These are phyloP conservation scores for Diploscapter pachys DNA, from an alignment of 1,140 invertebrate species.

Conservation along the genomic window DNA sequence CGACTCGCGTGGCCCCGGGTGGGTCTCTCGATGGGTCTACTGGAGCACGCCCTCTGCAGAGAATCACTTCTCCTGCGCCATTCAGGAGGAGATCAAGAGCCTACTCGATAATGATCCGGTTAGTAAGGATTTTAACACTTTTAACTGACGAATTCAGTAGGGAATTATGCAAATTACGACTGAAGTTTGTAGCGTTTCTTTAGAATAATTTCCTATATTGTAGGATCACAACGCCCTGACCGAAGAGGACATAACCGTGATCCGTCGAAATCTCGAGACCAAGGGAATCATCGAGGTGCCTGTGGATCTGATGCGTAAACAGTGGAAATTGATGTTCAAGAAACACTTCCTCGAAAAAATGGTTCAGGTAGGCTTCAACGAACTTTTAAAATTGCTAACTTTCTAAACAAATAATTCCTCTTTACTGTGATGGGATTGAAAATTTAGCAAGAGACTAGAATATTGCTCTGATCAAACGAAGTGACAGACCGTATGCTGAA, in stretches of 20 bases:
- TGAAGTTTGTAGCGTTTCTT: neutral
- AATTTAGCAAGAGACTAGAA: no score
- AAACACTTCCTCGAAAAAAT: conserved; percentile 79
- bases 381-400: no score
- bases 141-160: neutral
- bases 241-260: conserved; percentile 85
- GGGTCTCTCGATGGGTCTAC: conserved; percentile 73
- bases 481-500: no score
- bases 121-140: conserved; percentile 31
- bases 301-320: conserved; percentile 72
- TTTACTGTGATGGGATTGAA: no score
- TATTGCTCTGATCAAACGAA: no score
- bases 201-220: conserved; percentile 35
- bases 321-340: conserved; percentile 86
- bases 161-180: neutral
- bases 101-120: conserved; percentile 73
- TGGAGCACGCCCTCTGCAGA: conserved; percentile 78
- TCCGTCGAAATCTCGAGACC: conserved; percentile 82
- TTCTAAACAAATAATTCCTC: no score
- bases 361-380: conserved; percentile 62
- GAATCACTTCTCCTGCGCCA: conserved; percentile 70
- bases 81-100: conserved; percentile 80
- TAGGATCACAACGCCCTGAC: conserved; percentile 72
- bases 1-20: conserved; percentile 76
- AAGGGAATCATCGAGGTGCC: conserved; percentile 63